Percentiles rank a stretch among this genome's conserved stretches.
Evolutionary conservation across 2,797 vertebrate species (phyloP).

Genomic region (Gouania willdenowi): DNA sequence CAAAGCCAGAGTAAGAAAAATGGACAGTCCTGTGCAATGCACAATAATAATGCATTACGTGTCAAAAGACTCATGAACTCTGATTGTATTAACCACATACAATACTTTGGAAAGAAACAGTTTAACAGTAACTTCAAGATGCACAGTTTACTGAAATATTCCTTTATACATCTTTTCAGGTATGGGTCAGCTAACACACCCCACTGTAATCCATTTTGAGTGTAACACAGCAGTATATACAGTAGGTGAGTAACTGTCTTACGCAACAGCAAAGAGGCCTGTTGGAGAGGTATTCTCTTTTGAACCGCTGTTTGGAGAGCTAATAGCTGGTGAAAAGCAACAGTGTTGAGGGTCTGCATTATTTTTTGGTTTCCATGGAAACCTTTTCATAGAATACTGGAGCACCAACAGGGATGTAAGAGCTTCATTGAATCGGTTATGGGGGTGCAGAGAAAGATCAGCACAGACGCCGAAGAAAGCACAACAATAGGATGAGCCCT

Average conservation of each 20-base stretch:
- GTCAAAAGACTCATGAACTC: constrained; percentile 40
- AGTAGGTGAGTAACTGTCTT: constrained; percentile 8
- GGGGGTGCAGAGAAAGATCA: constrained; percentile 51
- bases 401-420: constrained; percentile 62
- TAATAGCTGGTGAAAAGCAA: constrained; percentile 62
- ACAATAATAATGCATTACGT: constrained; percentile 42
- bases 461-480: constrained; percentile 55
- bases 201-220: constrained; percentile 23
- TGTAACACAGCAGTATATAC: constrained; percentile 17
- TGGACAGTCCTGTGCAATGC: constrained; percentile 38
- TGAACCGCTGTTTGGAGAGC: constrained; percentile 58
- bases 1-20: constrained; percentile 37
- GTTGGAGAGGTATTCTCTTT: constrained; percentile 42
- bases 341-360: constrained; percentile 62
- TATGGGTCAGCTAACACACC: constrained; percentile 20
- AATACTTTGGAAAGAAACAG: constrained; percentile 23
- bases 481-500: constrained; percentile 65
- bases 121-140: constrained; percentile 8
- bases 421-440: constrained; percentile 58
- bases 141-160: constrained; percentile 4
- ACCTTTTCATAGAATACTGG: constrained; percentile 65
- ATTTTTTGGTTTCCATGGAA: constrained; percentile 74
- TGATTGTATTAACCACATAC: constrained; percentile 20
- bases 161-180: constrained; percentile 30
- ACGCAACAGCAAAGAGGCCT: constrained; percentile 36